phyloP scores from a whole-genome alignment of 2,113 vertebrate species.

The Esox niger region DNA sequence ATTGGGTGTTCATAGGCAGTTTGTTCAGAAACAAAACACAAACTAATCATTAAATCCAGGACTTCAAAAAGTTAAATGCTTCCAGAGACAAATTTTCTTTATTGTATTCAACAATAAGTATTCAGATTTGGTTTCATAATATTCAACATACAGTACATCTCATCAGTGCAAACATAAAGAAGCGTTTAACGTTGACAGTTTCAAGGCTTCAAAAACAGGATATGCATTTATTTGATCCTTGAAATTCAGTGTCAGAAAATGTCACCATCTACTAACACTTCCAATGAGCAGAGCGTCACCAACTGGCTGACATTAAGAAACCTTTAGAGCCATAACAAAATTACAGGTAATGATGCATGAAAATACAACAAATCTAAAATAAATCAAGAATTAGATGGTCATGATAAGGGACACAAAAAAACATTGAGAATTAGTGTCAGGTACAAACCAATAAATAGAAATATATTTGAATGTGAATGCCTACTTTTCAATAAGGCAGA shows the following conservation, averaged over 20 bases:
- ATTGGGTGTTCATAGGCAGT: no score
- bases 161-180: conserved; percentile 64
- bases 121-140: conserved; percentile 56
- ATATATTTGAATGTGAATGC: conserved; percentile 41
- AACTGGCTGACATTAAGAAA: conserved; percentile 31
- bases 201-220: conserved; percentile 43
- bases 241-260: conserved; percentile 37
- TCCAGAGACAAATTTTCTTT: conserved; percentile 58
- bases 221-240: conserved; percentile 23
- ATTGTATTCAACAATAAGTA: conserved; percentile 50
- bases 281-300: conserved; percentile 18
- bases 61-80: conserved; percentile 6
- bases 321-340: neutral
- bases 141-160: conserved; percentile 21
- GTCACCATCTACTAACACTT: conserved; percentile 18
- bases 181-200: conserved; percentile 21
- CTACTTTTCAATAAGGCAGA: conserved; percentile 24
- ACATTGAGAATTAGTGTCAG: neutral
- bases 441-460: conserved; percentile 45
- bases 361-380: neutral
- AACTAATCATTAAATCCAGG: neutral
- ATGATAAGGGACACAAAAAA: neutral
- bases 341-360: neutral
- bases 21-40: no score
- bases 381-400: neutral